These are phyloP conservation scores for Misgurnus anguillicaudatus DNA, from an alignment of 2,113 vertebrate genomes.

Conservation along the genomic window DNA sequence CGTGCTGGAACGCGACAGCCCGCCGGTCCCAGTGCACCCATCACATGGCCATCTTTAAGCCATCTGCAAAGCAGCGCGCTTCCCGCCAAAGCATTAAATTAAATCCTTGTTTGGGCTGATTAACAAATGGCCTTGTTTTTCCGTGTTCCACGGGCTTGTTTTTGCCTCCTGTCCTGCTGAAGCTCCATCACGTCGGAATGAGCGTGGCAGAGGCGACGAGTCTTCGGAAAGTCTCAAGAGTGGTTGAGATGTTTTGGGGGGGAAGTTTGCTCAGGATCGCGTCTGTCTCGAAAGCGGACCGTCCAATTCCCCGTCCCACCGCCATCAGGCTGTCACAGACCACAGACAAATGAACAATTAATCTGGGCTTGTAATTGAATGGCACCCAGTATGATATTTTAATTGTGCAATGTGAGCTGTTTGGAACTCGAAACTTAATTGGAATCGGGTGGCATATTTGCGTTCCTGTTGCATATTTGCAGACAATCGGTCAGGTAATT, in stretches of 20 bases:
- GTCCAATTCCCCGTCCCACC: constrained; percentile 55
- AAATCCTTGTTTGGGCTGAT: constrained; percentile 82
- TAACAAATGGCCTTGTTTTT: constrained; percentile 81
- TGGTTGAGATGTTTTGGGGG: constrained; percentile 48
- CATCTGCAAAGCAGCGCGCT: constrained; percentile 77
- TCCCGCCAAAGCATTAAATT: constrained; percentile 80
- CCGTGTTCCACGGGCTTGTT: constrained; percentile 56
- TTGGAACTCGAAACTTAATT: constrained; percentile 47
- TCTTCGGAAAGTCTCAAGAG: constrained; percentile 47
- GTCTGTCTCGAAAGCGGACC: constrained; percentile 54
- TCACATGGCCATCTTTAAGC: constrained; percentile 76
- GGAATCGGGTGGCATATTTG: constrained; percentile 35
- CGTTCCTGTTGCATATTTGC: constrained; percentile 39
- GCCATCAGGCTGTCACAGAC: constrained; percentile 60
- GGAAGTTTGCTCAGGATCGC: constrained; percentile 55
- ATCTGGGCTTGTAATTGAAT: constrained; percentile 61
- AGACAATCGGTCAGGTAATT: constrained; percentile 27
- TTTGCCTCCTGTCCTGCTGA: constrained; percentile 44
- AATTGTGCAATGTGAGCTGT: constrained; percentile 57
- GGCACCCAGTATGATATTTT: constrained; percentile 58
- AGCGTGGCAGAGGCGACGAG: constrained; percentile 31
- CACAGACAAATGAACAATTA: constrained; percentile 65
- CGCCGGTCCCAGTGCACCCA: constrained; percentile 72
- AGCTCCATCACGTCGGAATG: constrained; percentile 40
- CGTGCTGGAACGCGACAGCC: constrained; percentile 72